Base-by-base conservation (phyloP, 2,797 vertebrate species). In the Periophthalmus magnuspinnatus region DNA sequence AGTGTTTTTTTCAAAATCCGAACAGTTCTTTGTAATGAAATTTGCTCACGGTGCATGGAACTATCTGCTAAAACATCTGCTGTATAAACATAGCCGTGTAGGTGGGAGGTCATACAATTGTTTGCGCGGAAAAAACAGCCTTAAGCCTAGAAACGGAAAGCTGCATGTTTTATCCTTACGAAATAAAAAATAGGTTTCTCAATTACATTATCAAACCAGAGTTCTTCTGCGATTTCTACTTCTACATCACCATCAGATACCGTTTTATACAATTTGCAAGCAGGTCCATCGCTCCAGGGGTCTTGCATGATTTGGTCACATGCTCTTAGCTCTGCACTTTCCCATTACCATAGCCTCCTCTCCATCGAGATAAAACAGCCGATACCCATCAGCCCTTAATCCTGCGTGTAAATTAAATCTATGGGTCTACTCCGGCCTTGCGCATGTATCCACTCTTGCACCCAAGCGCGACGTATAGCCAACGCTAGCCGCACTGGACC, bases 331-430 rank as follows among this genome's bases (percentile, higher is more conserved):
- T 64, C 69, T 65, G 22, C 60, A 74, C 59, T 73, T 74, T 67
- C 45, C 55, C 54, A 75, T 79, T 71, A 73, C 72, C 67, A 74
- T 68, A 61, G 45, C 67, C 54, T 55, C 68, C 63, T 16, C 57
- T 58, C 67, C 41, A 69, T 81, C 66, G 28, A 57, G 68, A 76
- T 72, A 71, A 81, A 48, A 71, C 68, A 55, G 9, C 24, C 52
- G 78, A 86, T 79, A 76, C 5, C 33, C 59, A 81, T 77, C 68
- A 66, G 72, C 75, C 14, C 33, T 75, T 75, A 71, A 74, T 71
- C 72, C 67, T 54, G 33, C 0, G 22, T 47, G 70, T 50, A 68
- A 71, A 71, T 62, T 52, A 17, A 14, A 61, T 60, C 36, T 33
- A 21, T 32, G n/a, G 52, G 16, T 72, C 41, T 13, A 41, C 72